Evolutionary conservation across 2,113 vertebrate species (phyloP).

Genomic region (Forbesichthys papilliferus): DNA sequence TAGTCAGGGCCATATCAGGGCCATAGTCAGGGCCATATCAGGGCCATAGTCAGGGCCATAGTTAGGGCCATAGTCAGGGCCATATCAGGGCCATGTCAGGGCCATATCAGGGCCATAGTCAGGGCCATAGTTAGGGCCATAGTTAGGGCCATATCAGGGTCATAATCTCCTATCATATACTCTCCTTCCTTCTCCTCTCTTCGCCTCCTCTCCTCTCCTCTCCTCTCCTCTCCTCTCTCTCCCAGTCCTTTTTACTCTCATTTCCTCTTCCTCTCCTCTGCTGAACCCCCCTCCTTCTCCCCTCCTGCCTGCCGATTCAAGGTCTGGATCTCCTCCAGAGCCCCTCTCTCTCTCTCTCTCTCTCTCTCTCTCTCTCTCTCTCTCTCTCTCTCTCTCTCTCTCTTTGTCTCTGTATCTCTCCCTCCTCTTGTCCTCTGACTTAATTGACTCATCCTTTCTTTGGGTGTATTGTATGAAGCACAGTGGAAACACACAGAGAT

Average conservation of each 20-base stretch:
- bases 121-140: too few species aligned
- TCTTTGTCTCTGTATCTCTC: not conserved
- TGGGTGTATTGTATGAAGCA: not conserved
- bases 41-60: too few species aligned
- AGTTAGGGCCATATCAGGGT: too few species aligned
- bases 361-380: constrained; percentile 7
- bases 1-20: too few species aligned
- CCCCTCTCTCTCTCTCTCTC: not conserved
- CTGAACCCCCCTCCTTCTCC: constrained; percentile 17
- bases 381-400: constrained; percentile 1
- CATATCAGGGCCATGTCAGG: too few species aligned
- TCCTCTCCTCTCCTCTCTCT: not conserved
- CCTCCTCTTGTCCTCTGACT: constrained; percentile 1
- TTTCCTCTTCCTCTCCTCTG: constrained; percentile 30
- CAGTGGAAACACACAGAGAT: constrained; percentile 8
- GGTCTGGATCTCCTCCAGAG: constrained; percentile 64
- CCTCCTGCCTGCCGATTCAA: constrained; percentile 55
- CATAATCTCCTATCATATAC: not conserved
- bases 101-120: too few species aligned
- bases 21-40: too few species aligned
- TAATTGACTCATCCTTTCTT: constrained; percentile 17
- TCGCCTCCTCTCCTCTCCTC: not conserved
- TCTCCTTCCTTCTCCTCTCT: not conserved
- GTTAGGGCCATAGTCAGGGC: too few species aligned
- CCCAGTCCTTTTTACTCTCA: not conserved